Percentiles rank a stretch among this genome's conserved stretches.
These are phyloP conservation scores for Micrasema minimum DNA, from an alignment of 1,140 invertebrate species.

Conservation along the genomic window DNA sequence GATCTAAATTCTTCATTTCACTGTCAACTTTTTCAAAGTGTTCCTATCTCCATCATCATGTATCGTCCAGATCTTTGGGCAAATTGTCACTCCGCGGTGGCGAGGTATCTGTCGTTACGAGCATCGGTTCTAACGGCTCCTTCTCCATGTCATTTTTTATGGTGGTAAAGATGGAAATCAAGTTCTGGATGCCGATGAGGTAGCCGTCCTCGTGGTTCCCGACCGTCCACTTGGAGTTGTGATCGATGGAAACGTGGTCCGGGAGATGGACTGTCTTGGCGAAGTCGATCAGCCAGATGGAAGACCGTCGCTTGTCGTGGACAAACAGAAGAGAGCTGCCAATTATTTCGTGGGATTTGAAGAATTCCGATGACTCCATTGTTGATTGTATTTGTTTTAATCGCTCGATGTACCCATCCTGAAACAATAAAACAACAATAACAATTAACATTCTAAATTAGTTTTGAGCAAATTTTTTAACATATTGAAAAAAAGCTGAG, in stretches of 20 bases:
- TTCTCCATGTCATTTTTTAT: conserved; percentile 65
- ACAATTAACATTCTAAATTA: conserved; percentile 47
- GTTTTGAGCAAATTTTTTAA: neutral
- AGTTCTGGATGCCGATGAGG: conserved; percentile 92
- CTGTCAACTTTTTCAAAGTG: conserved; percentile 17
- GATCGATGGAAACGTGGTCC: conserved; percentile 78
- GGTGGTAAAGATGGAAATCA: conserved; percentile 86
- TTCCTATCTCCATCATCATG: conserved; percentile 28
- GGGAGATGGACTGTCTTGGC: conserved; percentile 93
- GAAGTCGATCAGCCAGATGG: conserved; percentile 98
- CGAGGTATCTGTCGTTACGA: neutral
- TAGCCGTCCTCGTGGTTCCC: conserved; percentile 99
- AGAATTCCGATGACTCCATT: conserved; percentile 87
- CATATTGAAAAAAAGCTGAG: neutral
- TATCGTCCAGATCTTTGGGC: conserved; percentile 41
- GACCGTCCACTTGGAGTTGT: conserved; percentile 88
- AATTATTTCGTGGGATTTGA: conserved; percentile 93
- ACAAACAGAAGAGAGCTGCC: conserved; percentile 96
- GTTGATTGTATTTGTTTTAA: conserved; percentile 85
- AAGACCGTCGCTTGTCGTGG: conserved; percentile 88
- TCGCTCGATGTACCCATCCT: conserved; percentile 86
- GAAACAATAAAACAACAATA: conserved; percentile 63
- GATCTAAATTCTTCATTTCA: neutral
- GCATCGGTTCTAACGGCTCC: conserved; percentile 36
- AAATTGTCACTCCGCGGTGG: conserved; percentile 13